These are phyloP conservation scores for Helogale parvula DNA, from an alignment of 2,113 vertebrate species.

Conservation along the genomic window DNA sequence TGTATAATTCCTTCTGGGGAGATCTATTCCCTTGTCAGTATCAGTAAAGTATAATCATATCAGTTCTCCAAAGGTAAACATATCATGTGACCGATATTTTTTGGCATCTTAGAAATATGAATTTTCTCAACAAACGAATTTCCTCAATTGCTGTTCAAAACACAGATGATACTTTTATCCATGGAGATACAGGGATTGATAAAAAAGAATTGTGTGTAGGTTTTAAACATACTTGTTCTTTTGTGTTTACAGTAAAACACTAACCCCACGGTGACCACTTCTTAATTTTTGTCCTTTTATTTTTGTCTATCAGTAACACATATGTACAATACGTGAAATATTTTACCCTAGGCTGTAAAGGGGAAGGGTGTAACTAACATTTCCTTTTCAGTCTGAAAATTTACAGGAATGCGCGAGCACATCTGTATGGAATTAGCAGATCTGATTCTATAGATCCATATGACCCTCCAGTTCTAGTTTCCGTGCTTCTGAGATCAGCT, in stretches of 20 bases:
- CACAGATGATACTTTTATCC: background rate
- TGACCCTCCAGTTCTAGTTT: slow-evolving; percentile 72
- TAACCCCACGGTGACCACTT: background rate
- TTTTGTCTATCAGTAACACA: slow-evolving; percentile 68
- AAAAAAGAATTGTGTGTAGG: background rate
- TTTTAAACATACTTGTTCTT: slow-evolving; percentile 29
- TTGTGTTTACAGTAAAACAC: slow-evolving; percentile 30
- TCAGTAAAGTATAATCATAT: background rate
- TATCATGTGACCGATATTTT: background rate
- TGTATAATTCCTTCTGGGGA: background rate
- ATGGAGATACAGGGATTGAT: background rate
- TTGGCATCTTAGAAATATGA: slow-evolving; percentile 6
- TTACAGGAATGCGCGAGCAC: slow-evolving; percentile 87
- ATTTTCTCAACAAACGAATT: background rate
- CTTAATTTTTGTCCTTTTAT: slow-evolving; percentile 49
- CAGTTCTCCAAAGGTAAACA: background rate
- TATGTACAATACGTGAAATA: slow-evolving; percentile 77
- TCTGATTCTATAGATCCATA: slow-evolving; percentile 80
- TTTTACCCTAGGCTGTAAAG: slow-evolving; percentile 75
- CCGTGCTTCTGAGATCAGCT: slow-evolving; percentile 63
- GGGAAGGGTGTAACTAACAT: slow-evolving; percentile 85
- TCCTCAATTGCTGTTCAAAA: background rate
- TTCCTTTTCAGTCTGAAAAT: slow-evolving; percentile 88
- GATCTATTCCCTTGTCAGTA: background rate
- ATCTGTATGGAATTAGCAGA: slow-evolving; percentile 87